Evolutionary conservation across 2,888 invertebrate genomes (phyloP), one percentile per base, ranked within the genome.

Genomic region (Smittia sp.): DNA sequence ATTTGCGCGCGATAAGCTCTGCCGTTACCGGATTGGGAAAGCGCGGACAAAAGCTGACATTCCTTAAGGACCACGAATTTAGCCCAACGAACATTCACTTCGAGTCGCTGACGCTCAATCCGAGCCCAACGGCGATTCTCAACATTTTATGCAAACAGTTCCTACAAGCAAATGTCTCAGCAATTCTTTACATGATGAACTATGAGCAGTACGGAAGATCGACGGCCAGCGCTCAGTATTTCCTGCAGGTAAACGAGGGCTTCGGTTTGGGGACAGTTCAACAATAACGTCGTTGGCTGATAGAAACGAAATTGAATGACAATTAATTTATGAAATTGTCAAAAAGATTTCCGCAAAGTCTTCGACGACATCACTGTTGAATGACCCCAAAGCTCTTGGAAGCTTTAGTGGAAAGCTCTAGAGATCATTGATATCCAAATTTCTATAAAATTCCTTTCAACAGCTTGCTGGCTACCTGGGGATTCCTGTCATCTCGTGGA

Each of bases 401-500:
- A n/a, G n/a, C n/a, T n/a, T n/a, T n/a, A n/a, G n/a, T n/a, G n/a
- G n/a, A n/a, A n/a, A n/a, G n/a, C n/a, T n/a, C n/a, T n/a, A n/a
- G n/a, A n/a, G n/a, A n/a, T n/a, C n/a, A n/a, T n/a, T n/a, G n/a
- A n/a, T n/a, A n/a, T n/a, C n/a, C n/a, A n/a, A n/a, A n/a, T n/a
- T n/a, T n/a, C n/a, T n/a, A n/a, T n/a, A n/a, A 39, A 39, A 39
- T 38, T 46, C 46, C 46, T n/a, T 11, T 46, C 15, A 52, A 7
- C 6, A 58, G 85, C 86, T 96, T 79, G 94, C 95, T 77, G 94
- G 94, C 74, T 96, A 96, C 84, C 86, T 96, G 78, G 96, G 96
- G 77, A 95, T 97, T 80, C 97, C 97, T 78, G 95, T 97, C 72
- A 94, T 97, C 78, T 94, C 95, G 7, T 98, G 97, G 97, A 97